Evolutionary conservation across 1,140 invertebrate genomes (phyloP).

Genomic region (Arion vulgaris): DNA sequence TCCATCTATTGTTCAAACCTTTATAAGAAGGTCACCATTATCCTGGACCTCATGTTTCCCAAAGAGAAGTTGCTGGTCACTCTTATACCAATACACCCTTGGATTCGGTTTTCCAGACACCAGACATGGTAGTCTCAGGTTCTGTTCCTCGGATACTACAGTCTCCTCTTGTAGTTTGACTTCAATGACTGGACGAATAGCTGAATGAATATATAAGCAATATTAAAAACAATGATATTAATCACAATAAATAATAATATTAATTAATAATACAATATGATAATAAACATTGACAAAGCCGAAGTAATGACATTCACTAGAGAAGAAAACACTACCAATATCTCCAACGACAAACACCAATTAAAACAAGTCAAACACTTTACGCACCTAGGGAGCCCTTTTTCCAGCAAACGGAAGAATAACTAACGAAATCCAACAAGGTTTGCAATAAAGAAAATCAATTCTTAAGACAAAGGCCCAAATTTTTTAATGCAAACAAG

Average conservation of each 20-base stretch:
- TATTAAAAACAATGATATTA: background rate
- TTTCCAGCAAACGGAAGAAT: too few relatives aligned
- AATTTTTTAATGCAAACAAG: too few relatives aligned
- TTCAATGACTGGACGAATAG: constrained; percentile 35
- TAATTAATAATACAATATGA: background rate
- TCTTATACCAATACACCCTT: constrained; percentile 55
- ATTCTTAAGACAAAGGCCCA: too few relatives aligned
- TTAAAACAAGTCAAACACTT: background rate
- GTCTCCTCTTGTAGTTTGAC: constrained; percentile 40
- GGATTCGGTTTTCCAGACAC: constrained; percentile 61
- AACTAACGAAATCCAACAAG: background rate
- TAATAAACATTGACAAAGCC: too few relatives aligned
- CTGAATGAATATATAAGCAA: constrained; percentile 18
- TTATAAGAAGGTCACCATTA: constrained; percentile 51
- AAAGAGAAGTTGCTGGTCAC: constrained; percentile 45
- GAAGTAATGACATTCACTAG: too few relatives aligned
- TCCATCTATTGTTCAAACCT: constrained; percentile 46
- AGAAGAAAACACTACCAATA: too few relatives aligned
- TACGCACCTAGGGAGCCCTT: too few relatives aligned
- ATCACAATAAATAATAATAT: background rate
- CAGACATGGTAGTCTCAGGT: constrained; percentile 51
- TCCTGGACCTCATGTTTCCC: constrained; percentile 41
- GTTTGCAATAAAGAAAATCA: too few relatives aligned
- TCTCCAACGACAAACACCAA: background rate
- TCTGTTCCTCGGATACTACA: constrained; percentile 48